A percentile compares a stretch with the other conserved stretches of the same genome.
These are phyloP conservation scores for Lipophrys pholis DNA, from an alignment of 2,113 vertebrate genomes.

Conservation along the genomic window DNA sequence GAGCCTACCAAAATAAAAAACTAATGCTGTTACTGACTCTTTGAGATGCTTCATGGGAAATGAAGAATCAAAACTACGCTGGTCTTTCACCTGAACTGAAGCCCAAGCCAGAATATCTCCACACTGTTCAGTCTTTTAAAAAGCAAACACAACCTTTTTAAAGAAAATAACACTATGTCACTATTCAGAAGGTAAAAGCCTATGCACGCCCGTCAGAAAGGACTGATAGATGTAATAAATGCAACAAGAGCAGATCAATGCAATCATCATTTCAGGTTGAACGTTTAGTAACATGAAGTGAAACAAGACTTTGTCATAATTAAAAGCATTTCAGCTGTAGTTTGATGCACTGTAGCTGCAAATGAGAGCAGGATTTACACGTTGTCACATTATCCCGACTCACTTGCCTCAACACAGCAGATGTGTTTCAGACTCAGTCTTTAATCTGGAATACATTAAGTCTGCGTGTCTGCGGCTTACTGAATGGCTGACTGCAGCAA, in stretches of 20 bases:
- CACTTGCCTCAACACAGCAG: conserved; percentile 52
- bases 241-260: not conserved
- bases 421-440: conserved; percentile 61
- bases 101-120: too few relatives aligned
- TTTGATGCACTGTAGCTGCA: conserved; percentile 18
- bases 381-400: conserved; percentile 37
- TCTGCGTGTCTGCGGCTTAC: conserved; percentile 56
- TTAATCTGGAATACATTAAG: conserved; percentile 74
- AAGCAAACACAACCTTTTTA: not conserved
- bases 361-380: conserved; percentile 43
- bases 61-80: too few relatives aligned
- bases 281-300: not conserved
- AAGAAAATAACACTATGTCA: not conserved
- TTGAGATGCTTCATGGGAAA: too few relatives aligned
- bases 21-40: too few relatives aligned
- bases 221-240: not conserved
- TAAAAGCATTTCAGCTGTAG: conserved; percentile 36
- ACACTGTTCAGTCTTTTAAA: too few relatives aligned
- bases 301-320: conserved; percentile 27
- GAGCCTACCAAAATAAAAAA: too few relatives aligned
- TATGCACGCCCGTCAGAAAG: not conserved
- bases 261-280: not conserved
- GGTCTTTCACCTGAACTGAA: too few relatives aligned
- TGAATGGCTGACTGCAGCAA: conserved; percentile 55
- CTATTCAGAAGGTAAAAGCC: not conserved